These are phyloP conservation scores for Xiphophorus hellerii DNA, from an alignment of 2,113 vertebrate genomes.

Conservation along the genomic window DNA sequence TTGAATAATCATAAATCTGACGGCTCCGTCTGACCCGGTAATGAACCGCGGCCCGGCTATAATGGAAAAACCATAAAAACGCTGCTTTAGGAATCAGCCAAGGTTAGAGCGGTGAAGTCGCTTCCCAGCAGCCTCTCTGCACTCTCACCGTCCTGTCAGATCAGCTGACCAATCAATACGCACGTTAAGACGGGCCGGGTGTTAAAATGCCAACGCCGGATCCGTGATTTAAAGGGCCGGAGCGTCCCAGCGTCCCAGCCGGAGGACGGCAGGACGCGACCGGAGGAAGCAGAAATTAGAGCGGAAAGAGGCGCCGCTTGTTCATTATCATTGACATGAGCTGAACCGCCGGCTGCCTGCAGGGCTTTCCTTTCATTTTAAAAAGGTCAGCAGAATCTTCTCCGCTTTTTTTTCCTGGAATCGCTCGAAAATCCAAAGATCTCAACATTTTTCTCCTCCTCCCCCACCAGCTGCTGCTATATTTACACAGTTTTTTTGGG, in stretches of 20 bases:
- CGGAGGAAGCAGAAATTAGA: slow-evolving; percentile 33
- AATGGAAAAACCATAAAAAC: not conserved
- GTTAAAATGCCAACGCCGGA: slow-evolving; percentile 2
- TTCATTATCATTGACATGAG: slow-evolving; percentile 20
- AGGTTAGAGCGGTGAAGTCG: not conserved
- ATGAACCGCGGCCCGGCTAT: not conserved
- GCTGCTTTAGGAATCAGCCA: not conserved
- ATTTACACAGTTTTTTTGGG: slow-evolving; percentile 14
- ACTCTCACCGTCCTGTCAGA: not conserved
- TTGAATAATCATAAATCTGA: not conserved
- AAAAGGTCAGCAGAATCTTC: slow-evolving; percentile 10
- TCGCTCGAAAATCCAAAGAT: not conserved
- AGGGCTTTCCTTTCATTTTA: not conserved
- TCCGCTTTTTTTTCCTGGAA: not conserved
- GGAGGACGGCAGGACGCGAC: slow-evolving; percentile 14
- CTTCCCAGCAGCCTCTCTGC: not conserved
- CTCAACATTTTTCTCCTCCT: not conserved
- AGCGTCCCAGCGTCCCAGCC: slow-evolving; percentile 12
- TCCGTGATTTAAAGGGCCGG: slow-evolving; percentile 17
- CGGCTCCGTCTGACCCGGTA: not conserved
- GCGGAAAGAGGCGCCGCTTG: slow-evolving; percentile 8
- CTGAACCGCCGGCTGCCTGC: not conserved
- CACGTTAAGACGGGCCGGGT: not conserved
- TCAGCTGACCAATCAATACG: slow-evolving; percentile 10
- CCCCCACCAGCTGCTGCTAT: slow-evolving; percentile 23